Evolutionary conservation across 2,797 vertebrate species (phyloP).

Genomic region (Esox masquinongy): DNA sequence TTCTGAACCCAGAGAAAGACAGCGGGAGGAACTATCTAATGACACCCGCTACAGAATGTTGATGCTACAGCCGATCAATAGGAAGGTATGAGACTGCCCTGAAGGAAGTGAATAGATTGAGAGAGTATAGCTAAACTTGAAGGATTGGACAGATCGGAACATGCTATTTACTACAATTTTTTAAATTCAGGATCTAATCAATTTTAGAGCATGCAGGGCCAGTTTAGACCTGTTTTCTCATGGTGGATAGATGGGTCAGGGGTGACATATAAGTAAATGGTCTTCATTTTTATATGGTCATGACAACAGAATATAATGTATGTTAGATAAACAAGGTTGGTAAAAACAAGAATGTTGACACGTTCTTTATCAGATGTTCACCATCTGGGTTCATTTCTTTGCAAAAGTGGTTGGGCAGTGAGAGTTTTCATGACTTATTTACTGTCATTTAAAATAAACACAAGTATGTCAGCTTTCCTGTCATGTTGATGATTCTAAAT

Average conservation of each 20-base stretch:
- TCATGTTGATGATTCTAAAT: neutral
- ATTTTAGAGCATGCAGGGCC: neutral
- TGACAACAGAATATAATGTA: neutral
- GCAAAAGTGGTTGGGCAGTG: neutral
- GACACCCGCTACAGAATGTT: slow-evolving; percentile 66
- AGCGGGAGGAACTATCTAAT: slow-evolving; percentile 64
- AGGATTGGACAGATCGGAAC: neutral
- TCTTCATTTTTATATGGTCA: neutral
- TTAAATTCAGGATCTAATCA: neutral
- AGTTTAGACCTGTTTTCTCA: neutral
- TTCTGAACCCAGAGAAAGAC: slow-evolving; percentile 53
- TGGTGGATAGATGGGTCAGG: neutral
- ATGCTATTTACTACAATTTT: neutral
- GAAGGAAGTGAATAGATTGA: neutral
- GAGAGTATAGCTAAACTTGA: neutral
- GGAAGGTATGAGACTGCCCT: slow-evolving; percentile 30
- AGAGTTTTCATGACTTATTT: neutral
- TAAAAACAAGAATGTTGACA: neutral
- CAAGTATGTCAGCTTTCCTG: neutral
- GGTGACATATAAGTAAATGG: neutral
- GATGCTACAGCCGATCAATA: slow-evolving; percentile 70
- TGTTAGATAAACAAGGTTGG: neutral
- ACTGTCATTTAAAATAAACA: neutral
- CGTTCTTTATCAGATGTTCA: neutral
- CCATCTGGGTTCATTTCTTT: neutral